Evolutionary conservation across 1,140 invertebrate genomes (phyloP), one percentile per base, ranked within the genome.

Genomic region (Aethina tumida): DNA sequence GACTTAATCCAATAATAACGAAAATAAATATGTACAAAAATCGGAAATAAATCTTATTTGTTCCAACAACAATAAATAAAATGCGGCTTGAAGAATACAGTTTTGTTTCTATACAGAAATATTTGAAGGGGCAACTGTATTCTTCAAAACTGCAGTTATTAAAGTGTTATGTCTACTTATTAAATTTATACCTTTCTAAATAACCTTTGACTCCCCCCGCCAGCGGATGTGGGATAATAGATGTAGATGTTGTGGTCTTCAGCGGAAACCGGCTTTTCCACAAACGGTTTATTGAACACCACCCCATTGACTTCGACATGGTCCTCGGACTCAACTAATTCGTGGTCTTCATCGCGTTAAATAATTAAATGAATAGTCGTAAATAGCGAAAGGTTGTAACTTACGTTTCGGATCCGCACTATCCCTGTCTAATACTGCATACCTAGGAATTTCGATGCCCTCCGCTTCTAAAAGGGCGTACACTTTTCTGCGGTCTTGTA

Each of bases 181-280:
- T n/a, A n/a, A n/a, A n/a, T n/a, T n/a, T n/a, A n/a, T 83, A 91
- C 87, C 74, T 98, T 99, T 59, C 96, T 76, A 67, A 99, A 99
- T 24, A 99, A 69, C 51, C 93, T 72, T 60, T 99, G 96, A 62
- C 90, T 94, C 2, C 96, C 96, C 2, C 85, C 86, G 2, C 97
- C 97, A n/a, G 95, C 97, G 3, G 90, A 93, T 3, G 91, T 92
- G 0, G 96, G 97, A 68, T 98, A 99, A 66, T 99, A 99, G 53
- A 99, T 99, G 62, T 97, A 98, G 58, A 99, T 97, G 62, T 99
- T 99, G 64, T 99, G 97, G 68, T 99, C 95, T 68, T 99, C 97
- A 0, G 97, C 97, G 13, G 90, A 96, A 24, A 95, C 79, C 1
- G 94, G 94, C 62, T 98, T 98, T 64, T 99, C 97, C 0, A 99